Evolutionary conservation across 2,888 invertebrate genomes (phyloP).

Genomic region (Dione vanillae): DNA sequence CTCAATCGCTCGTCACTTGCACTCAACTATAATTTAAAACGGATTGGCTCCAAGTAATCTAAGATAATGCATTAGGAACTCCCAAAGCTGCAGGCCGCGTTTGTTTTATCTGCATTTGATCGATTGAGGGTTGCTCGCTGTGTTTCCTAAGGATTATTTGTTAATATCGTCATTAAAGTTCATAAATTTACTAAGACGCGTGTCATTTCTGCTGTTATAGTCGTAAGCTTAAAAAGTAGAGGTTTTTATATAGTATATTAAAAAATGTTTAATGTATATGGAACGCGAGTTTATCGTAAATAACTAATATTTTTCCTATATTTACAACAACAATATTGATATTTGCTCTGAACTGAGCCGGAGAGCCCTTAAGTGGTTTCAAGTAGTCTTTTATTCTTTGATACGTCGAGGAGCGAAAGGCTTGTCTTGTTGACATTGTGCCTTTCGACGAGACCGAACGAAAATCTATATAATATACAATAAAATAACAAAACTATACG

Average conservation of each 20-base stretch:
- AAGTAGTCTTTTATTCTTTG: constrained; percentile 44
- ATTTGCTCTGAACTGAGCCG: constrained; percentile 41
- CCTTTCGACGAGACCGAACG: constrained; percentile 36
- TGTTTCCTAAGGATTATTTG: constrained; percentile 4
- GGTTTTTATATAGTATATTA: constrained; percentile 1
- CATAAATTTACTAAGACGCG: background rate
- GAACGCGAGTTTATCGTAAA: constrained; percentile 21
- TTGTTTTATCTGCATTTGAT: constrained; percentile 54
- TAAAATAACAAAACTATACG: constrained; percentile 39
- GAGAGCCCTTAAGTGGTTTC: constrained; percentile 42
- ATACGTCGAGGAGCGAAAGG: constrained; percentile 40
- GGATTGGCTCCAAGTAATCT: constrained; percentile 65
- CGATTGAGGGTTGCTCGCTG: constrained; percentile 43
- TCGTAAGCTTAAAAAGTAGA: background rate
- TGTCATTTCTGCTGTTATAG: background rate
- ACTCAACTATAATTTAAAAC: constrained; percentile 48
- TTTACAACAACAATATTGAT: constrained; percentile 44
- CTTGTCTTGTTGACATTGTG: constrained; percentile 42
- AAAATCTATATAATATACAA: constrained; percentile 38
- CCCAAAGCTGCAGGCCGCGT: constrained; percentile 51
- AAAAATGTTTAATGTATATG: background rate
- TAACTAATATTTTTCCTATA: constrained; percentile 42
- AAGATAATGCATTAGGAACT: constrained; percentile 62
- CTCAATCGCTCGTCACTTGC: constrained; percentile 46
- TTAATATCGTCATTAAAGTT: background rate